phyloP scores from a whole-genome alignment of 2,113 vertebrate genomes.

The Silurus asotus region DNA sequence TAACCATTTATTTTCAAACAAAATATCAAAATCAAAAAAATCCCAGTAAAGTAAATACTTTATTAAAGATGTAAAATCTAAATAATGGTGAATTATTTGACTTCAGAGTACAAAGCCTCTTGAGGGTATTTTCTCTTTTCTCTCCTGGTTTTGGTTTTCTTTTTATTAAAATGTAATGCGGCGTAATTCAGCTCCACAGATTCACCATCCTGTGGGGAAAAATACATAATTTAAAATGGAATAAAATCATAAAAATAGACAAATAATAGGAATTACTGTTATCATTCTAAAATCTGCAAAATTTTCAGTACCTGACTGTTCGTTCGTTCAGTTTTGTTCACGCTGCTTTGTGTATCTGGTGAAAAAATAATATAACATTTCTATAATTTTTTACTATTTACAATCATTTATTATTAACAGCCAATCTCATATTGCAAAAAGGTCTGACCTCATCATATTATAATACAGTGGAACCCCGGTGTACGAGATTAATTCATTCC shows the following conservation, averaged over 20 bases:
- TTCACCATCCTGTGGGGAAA: not conserved
- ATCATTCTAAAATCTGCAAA: not conserved
- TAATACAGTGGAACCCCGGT: not conserved
- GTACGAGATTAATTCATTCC: too few species aligned
- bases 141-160: not conserved
- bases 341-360: not conserved
- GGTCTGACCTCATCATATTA: not conserved
- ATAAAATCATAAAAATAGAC: not conserved
- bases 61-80: not conserved
- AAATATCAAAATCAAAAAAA: not conserved
- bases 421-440: not conserved
- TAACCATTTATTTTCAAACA: not conserved
- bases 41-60: not conserved
- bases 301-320: not conserved
- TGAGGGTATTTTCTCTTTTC: not conserved
- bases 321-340: not conserved
- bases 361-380: not conserved
- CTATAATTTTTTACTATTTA: not conserved
- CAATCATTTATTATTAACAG: not conserved
- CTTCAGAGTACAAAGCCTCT: constrained; percentile 2
- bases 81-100: not conserved
- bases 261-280: not conserved
- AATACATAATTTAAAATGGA: not conserved
- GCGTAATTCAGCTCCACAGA: not conserved
- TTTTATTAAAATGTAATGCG: constrained; percentile 8